A percentile compares a stretch with the other conserved stretches of the same genome.
Conservation (phyloP, 1,140 invertebrate genomes). For the Metopolophium dirhodum region DNA sequence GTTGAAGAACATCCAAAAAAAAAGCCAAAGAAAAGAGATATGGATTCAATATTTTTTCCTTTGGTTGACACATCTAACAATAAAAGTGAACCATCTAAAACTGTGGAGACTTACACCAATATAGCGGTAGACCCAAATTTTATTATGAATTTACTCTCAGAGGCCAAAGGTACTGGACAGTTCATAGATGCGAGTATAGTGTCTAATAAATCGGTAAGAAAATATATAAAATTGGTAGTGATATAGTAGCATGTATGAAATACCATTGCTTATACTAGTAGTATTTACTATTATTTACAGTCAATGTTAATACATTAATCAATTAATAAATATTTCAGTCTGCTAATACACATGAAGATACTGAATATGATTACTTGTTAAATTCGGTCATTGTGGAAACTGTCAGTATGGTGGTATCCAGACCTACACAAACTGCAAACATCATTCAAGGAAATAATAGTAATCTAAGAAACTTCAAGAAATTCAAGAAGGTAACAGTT, state of each 20-base stretch:
- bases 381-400: conserved; percentile 41
- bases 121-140: neutral
- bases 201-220: conserved; percentile 18
- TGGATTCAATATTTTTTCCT: neutral
- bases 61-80: neutral
- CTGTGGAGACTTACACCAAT: neutral
- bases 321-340: conserved; percentile 5
- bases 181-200: conserved; percentile 33
- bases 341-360: neutral
- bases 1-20: conserved; percentile 42
- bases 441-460: neutral
- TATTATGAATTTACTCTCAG: conserved; percentile 39
- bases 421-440: neutral
- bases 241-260: neutral
- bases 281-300: neutral
- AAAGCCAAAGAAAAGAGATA: neutral
- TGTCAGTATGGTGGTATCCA: neutral
- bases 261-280: neutral
- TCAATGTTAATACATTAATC: neutral
- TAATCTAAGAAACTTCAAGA: conserved; percentile 51
- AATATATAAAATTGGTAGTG: neutral
- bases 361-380: neutral
- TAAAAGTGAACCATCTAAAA: neutral
- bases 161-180: conserved; percentile 11
- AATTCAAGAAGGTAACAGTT: conserved; percentile 54